A percentile compares a stretch with the other conserved stretches of the same genome.
phyloP scores from a whole-genome alignment of 2,797 vertebrate species.

The Clarias pachynema region DNA sequence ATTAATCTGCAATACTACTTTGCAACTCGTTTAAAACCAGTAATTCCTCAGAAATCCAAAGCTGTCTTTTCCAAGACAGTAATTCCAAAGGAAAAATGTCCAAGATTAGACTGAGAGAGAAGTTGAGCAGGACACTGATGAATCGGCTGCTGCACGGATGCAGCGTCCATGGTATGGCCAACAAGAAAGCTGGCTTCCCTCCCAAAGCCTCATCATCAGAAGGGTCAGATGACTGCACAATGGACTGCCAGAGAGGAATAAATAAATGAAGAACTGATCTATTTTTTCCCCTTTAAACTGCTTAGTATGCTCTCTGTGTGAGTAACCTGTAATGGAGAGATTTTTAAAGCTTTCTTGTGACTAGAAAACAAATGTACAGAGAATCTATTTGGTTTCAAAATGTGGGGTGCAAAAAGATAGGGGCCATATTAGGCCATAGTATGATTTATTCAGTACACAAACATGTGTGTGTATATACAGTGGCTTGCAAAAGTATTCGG shows the following conservation, averaged over 20 bases:
- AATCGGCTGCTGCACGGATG: constrained; percentile 22
- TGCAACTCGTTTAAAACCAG: no score
- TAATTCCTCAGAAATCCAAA: background rate
- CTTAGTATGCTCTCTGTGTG: constrained; percentile 52
- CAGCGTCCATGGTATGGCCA: constrained; percentile 35
- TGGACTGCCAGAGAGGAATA: constrained; percentile 60
- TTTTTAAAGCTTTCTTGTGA: constrained; percentile 21
- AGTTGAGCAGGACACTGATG: background rate
- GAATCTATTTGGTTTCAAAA: constrained; percentile 14
- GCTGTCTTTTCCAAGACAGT: background rate
- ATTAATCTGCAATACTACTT: no score
- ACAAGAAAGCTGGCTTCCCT: constrained; percentile 49
- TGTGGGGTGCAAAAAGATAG: no score
- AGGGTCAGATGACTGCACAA: constrained; percentile 52
- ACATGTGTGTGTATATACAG: no score
- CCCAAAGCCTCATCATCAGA: constrained; percentile 57
- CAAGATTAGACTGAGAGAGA: background rate
- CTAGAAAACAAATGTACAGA: background rate
- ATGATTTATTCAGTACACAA: no score
- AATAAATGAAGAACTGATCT: constrained; percentile 68
- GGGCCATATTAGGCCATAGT: no score
- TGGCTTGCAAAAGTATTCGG: no score
- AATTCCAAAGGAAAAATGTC: background rate
- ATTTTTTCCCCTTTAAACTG: constrained; percentile 60
- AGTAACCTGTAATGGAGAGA: constrained; percentile 29